A percentile compares a stretch with the other conserved stretches of the same genome.
Conservation (phyloP, 1,140 invertebrate genomes). For the Formica selysi region DNA sequence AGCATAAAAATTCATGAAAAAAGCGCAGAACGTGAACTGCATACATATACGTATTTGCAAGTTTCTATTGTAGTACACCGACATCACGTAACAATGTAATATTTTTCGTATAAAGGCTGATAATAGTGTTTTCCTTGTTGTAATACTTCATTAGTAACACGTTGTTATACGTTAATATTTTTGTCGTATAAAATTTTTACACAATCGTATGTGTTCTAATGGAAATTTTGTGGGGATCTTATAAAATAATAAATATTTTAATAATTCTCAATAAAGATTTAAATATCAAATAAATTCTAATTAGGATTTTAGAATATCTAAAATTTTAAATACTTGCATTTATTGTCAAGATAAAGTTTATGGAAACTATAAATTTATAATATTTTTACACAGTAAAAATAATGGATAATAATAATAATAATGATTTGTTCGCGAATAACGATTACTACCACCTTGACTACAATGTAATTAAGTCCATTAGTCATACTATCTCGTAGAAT, state of each 20-base stretch:
- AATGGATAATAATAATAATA: slow-evolving; percentile 45
- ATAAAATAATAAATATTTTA: not conserved
- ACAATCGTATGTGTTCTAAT: not conserved
- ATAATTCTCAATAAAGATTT: not conserved
- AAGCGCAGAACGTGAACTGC: slow-evolving; percentile 43
- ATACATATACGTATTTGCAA: slow-evolving; percentile 22
- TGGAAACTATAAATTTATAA: not conserved
- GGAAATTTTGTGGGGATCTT: not conserved
- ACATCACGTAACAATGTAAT: slow-evolving; percentile 54
- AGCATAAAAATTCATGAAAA: slow-evolving; percentile 61
- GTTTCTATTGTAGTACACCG: slow-evolving; percentile 25
- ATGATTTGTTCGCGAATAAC: slow-evolving; percentile 40
- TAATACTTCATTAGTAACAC: slow-evolving; percentile 38
- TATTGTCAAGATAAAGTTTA: slow-evolving; percentile 28
- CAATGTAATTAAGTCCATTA: slow-evolving; percentile 55
- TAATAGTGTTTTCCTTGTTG: slow-evolving; percentile 53
- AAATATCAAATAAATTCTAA: slow-evolving; percentile 15
- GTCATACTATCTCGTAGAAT: slow-evolving; percentile 34
- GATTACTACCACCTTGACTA: slow-evolving; percentile 23
- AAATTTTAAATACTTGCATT: not conserved
- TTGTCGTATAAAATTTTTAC: slow-evolving; percentile 6
- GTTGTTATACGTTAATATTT: slow-evolving; percentile 27
- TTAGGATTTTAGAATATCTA: not conserved
- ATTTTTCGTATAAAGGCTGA: slow-evolving; percentile 52
- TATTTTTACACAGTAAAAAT: not conserved